Conservation (phyloP, 2,888 invertebrate genomes). For the Agonopterix alstromeriana region DNA sequence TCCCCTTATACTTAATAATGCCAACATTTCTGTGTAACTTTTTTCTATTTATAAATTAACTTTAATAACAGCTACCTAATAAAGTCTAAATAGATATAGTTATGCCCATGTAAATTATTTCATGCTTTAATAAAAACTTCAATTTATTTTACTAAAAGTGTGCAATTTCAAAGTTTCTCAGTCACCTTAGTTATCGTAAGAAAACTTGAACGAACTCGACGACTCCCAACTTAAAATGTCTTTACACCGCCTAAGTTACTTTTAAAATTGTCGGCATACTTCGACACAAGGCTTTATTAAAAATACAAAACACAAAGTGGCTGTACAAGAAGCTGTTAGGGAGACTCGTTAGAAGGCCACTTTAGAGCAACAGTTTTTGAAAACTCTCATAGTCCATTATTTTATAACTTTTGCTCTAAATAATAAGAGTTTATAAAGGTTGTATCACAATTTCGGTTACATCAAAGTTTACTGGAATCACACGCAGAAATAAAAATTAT, state of each 20-base stretch:
- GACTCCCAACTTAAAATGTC: slow-evolving; percentile 12
- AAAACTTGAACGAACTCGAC: slow-evolving; percentile 9
- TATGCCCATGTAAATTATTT: too few relatives aligned
- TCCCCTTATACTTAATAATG: neutral
- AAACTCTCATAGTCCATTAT: neutral
- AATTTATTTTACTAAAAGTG: too few relatives aligned
- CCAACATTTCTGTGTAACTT: neutral
- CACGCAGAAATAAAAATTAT: too few relatives aligned
- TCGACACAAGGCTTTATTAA: slow-evolving; percentile 46
- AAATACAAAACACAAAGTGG: slow-evolving; percentile 47
- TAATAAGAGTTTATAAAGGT: too few relatives aligned
- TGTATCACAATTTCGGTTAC: too few relatives aligned
- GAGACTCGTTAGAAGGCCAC: neutral
- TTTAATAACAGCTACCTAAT: too few relatives aligned
- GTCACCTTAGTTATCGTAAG: slow-evolving; percentile 18
- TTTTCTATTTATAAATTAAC: too few relatives aligned
- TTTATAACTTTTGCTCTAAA: too few relatives aligned
- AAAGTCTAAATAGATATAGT: too few relatives aligned
- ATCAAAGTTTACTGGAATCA: too few relatives aligned
- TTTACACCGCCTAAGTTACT: slow-evolving; percentile 13
- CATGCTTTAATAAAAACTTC: too few relatives aligned
- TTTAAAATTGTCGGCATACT: slow-evolving; percentile 17
- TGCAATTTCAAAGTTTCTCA: neutral
- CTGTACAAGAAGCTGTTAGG: slow-evolving; percentile 17
- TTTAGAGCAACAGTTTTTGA: neutral